These are phyloP conservation scores for Drosophila gaucha DNA, from an alignment of 2,888 invertebrate genomes.

Conservation along the genomic window DNA sequence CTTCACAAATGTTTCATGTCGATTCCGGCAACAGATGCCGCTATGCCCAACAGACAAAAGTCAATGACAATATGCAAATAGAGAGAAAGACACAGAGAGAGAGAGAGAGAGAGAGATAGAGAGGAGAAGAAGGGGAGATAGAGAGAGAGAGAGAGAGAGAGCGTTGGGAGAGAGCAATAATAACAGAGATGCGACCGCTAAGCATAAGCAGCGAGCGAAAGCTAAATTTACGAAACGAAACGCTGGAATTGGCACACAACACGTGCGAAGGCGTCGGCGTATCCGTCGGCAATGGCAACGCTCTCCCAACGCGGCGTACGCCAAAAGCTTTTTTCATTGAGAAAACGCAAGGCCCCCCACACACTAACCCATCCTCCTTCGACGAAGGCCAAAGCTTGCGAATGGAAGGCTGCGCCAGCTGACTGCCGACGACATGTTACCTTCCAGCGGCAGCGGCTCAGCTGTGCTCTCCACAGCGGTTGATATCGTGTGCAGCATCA, in stretches of 20 bases:
- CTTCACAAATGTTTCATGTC: constrained; percentile 22
- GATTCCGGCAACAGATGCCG: constrained; percentile 27
- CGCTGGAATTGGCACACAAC: constrained; percentile 35
- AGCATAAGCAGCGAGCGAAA: constrained; percentile 9
- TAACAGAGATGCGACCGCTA: constrained; percentile 35
- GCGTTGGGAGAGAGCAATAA: constrained; percentile 18
- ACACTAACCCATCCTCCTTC: background rate
- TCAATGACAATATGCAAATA: background rate
- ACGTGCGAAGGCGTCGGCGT: constrained; percentile 43
- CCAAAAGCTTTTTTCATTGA: constrained; percentile 58
- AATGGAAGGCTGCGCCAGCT: constrained; percentile 47
- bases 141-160: background rate
- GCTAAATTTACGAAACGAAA: constrained; percentile 6
- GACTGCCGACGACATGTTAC: constrained; percentile 26
- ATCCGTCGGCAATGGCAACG: constrained; percentile 55
- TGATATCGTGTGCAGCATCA: constrained; percentile 39
- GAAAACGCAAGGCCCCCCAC: constrained; percentile 30
- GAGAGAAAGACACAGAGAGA: background rate
- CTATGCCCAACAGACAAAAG: constrained; percentile 1
- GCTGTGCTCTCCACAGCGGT: constrained; percentile 29
- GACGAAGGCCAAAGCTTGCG: constrained; percentile 19
- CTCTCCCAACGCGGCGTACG: constrained; percentile 36
- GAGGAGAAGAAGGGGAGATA: background rate
- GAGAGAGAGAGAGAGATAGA: background rate
- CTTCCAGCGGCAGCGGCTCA: constrained; percentile 42